These are phyloP conservation scores for Heliothis peltigera DNA, from an alignment of 2,888 invertebrate genomes.

Conservation along the genomic window DNA sequence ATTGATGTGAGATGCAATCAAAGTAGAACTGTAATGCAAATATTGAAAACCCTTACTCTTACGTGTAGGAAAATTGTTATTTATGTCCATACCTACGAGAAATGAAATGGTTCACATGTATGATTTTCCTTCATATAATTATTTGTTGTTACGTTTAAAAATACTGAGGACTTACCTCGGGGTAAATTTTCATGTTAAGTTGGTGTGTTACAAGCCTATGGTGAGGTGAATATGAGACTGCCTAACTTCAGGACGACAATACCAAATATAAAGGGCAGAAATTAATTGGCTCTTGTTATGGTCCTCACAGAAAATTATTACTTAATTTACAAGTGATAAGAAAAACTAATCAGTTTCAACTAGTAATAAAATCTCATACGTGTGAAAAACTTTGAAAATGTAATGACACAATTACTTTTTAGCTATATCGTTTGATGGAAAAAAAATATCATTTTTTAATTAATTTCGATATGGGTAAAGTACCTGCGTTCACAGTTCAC, in stretches of 20 bases:
- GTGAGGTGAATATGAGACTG: slow-evolving; percentile 26
- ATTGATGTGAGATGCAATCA: too few species aligned
- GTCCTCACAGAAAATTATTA: slow-evolving; percentile 13
- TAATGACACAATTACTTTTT: slow-evolving; percentile 2
- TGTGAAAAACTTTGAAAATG: background rate
- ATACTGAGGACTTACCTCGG: slow-evolving; percentile 28
- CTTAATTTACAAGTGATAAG: slow-evolving; percentile 29
- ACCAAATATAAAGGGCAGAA: slow-evolving; percentile 23
- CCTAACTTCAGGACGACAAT: slow-evolving; percentile 15
- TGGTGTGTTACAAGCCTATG: slow-evolving; percentile 18
- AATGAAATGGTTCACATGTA: too few species aligned
- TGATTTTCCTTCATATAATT: too few species aligned
- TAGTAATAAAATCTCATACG: slow-evolving; percentile 1
- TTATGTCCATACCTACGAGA: too few species aligned
- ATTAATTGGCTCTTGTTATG: slow-evolving; percentile 21
- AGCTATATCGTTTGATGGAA: background rate
- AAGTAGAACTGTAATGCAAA: too few species aligned
- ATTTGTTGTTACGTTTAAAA: background rate
- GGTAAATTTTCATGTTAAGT: slow-evolving; percentile 27
- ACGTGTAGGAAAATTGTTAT: too few species aligned
- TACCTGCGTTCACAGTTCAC: background rate
- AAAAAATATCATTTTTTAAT: background rate
- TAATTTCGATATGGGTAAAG: background rate
- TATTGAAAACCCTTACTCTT: too few species aligned
- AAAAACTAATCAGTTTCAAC: slow-evolving; percentile 18